Evolutionary conservation across 2,113 vertebrate genomes (phyloP).

Genomic region (Esox niger): DNA sequence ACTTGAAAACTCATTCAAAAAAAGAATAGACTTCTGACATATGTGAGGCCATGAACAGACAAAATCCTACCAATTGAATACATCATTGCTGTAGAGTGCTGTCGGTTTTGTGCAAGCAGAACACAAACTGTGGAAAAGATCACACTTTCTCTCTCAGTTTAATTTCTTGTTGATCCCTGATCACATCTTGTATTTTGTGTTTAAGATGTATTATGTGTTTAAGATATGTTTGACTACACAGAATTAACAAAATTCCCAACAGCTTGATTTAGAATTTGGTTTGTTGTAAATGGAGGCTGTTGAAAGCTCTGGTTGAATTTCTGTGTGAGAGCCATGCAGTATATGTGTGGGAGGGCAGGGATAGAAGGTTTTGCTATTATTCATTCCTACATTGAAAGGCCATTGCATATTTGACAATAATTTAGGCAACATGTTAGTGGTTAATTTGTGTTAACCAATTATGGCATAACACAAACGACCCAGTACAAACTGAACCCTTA

Average conservation of each 20-base stretch:
- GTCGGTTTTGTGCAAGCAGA: background rate
- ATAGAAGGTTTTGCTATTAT: conserved; percentile 40
- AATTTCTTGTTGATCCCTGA: background rate
- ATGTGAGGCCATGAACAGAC: background rate
- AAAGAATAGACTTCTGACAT: background rate
- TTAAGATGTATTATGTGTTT: background rate
- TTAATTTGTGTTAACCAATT: conserved; percentile 64
- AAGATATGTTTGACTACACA: background rate
- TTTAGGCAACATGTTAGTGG: conserved; percentile 49
- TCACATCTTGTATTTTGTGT: background rate
- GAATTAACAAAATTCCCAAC: too few species aligned
- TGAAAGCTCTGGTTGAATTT: conserved; percentile 4
- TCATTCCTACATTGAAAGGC: conserved; percentile 43
- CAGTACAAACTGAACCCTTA: conserved; percentile 18
- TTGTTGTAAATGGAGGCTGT: background rate
- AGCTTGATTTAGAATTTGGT: too few species aligned
- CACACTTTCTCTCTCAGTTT: background rate
- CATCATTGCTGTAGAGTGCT: background rate
- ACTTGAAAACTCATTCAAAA: conserved; percentile 6
- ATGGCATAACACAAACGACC: conserved; percentile 43
- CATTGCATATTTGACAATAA: conserved; percentile 51
- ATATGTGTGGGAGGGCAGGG: conserved; percentile 28
- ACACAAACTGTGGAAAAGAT: background rate
- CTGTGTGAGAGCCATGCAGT: conserved; percentile 19
- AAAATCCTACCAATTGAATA: background rate